Evolutionary conservation across 2,113 vertebrate species (phyloP).

Genomic region (Peromyscus leucopus): DNA sequence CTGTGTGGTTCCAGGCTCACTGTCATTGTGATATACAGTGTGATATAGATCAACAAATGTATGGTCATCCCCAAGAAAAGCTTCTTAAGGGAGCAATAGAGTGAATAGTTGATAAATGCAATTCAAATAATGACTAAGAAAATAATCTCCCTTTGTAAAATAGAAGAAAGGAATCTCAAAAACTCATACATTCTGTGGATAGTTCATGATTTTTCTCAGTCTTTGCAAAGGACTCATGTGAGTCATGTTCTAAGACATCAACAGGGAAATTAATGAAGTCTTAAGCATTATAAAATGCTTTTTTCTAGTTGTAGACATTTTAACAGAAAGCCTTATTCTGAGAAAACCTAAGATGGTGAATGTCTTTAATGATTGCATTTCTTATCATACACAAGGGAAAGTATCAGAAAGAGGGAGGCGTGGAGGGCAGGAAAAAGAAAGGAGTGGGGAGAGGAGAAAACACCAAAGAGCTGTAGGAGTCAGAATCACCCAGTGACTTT

Average conservation of each 20-base stretch:
- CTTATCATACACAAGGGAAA: background rate
- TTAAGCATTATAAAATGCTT: background rate
- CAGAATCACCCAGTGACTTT: conserved; percentile 45
- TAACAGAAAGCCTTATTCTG: background rate
- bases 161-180: background rate
- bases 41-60: background rate
- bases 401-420: background rate
- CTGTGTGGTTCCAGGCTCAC: background rate
- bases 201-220: background rate
- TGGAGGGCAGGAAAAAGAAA: background rate
- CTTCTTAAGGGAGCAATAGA: background rate
- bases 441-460: background rate
- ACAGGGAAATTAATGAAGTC: background rate
- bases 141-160: background rate
- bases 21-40: background rate
- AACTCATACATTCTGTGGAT: background rate
- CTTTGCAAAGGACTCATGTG: background rate
- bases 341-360: background rate
- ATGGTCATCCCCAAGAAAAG: background rate
- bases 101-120: background rate
- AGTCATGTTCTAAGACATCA: background rate
- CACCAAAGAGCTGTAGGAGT: background rate
- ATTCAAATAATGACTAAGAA: conserved; percentile 26
- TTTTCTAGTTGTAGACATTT: background rate
- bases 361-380: background rate